Conservation (phyloP, 1,140 invertebrate genomes). For the Sesamia nonagrioides region DNA sequence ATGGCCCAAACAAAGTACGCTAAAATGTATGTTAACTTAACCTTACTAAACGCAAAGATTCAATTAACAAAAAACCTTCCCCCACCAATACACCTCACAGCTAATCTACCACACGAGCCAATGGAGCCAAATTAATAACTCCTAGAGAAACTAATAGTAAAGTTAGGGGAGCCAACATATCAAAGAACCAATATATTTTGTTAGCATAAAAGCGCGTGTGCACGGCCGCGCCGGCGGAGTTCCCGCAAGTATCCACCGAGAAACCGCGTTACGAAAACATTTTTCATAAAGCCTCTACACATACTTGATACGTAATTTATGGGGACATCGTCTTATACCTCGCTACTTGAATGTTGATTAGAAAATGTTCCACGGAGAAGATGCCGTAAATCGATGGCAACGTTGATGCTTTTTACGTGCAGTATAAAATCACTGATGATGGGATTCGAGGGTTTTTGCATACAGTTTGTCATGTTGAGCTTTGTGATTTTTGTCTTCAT, state of each 20-base stretch:
- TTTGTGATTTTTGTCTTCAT: background rate
- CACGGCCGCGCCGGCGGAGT: conserved; percentile 55
- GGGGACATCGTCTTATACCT: conserved; percentile 73
- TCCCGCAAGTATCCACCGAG: conserved; percentile 61
- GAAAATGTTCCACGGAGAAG: conserved; percentile 69
- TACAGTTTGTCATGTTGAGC: conserved; percentile 34
- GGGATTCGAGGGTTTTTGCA: conserved; percentile 17
- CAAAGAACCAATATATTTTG: conserved; percentile 72
- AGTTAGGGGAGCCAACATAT: conserved; percentile 63
- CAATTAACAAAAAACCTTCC: background rate
- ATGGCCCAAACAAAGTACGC: no score
- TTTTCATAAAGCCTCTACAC: conserved; percentile 83
- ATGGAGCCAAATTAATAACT: conserved; percentile 56
- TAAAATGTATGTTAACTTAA: background rate
- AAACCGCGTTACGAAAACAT: conserved; percentile 75
- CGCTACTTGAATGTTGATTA: conserved; percentile 83
- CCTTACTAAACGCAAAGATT: background rate
- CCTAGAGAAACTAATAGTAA: conserved; percentile 59
- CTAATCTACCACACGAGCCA: conserved; percentile 24
- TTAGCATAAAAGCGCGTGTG: conserved; percentile 68
- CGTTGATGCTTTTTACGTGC: conserved; percentile 60
- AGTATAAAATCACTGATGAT: conserved; percentile 28
- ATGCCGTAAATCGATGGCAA: conserved; percentile 64
- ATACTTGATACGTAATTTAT: conserved; percentile 85
- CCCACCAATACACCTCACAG: background rate